A percentile compares a stretch with the other conserved stretches of the same genome.
phyloP scores from a whole-genome alignment of 1,140 invertebrate species.

The Ips nitidus region DNA sequence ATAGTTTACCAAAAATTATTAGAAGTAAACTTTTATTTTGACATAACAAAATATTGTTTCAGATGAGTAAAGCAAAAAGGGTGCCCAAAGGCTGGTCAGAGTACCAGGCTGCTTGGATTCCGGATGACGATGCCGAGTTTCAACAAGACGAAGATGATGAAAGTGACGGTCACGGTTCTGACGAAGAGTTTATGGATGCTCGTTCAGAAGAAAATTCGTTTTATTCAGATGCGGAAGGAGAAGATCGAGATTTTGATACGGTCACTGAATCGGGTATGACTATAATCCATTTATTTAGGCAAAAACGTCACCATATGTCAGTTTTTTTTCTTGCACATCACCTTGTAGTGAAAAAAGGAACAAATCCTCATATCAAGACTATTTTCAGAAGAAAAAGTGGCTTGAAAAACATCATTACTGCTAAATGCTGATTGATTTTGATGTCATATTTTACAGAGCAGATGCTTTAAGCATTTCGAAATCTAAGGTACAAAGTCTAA shows the following conservation, averaged over 20 bases:
- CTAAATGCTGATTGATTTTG: too few species aligned
- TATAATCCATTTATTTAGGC: conserved; percentile 44
- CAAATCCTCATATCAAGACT: too few species aligned
- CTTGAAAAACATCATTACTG: too few species aligned
- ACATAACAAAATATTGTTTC: neutral
- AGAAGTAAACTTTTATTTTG: neutral
- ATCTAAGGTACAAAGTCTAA: too few species aligned
- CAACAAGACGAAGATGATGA: conserved; percentile 52
- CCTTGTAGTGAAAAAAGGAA: neutral
- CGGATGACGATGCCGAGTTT: conserved; percentile 57
- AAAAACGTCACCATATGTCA: neutral
- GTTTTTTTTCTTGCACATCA: too few species aligned
- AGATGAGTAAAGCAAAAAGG: conserved; percentile 6
- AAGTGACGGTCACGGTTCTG: conserved; percentile 52
- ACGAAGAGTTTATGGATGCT: conserved; percentile 55
- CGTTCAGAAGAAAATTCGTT: conserved; percentile 61
- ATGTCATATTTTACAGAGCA: too few species aligned
- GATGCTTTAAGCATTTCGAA: too few species aligned
- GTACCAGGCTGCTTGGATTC: conserved; percentile 97
- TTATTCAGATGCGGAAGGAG: conserved; percentile 56
- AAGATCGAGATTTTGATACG: conserved; percentile 67
- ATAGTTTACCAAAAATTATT: too few species aligned
- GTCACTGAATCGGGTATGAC: conserved; percentile 64
- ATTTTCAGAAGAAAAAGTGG: too few species aligned
- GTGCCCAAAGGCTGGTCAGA: conserved; percentile 92